These are phyloP conservation scores for Protaetia brevitarsis DNA, from an alignment of 1,140 invertebrate species.

Conservation along the genomic window DNA sequence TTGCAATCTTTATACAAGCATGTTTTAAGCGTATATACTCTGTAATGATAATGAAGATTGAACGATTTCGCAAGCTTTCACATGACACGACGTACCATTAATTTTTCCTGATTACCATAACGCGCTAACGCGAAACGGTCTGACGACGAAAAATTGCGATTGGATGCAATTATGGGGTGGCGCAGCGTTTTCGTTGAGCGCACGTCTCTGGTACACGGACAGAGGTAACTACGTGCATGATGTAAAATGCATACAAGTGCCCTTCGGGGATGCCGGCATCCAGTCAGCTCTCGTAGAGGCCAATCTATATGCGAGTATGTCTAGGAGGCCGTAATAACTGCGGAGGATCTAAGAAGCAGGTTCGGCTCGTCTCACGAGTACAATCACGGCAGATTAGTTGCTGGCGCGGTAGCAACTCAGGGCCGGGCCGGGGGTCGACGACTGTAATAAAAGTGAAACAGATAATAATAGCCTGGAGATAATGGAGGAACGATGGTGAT, in stretches of 20 bases:
- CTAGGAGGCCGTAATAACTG: constrained; percentile 32
- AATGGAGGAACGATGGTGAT: constrained; percentile 39
- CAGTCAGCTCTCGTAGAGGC: constrained; percentile 24
- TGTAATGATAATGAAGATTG: no score
- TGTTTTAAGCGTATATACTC: no score
- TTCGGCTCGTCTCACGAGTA: constrained; percentile 33
- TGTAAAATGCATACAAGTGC: constrained; percentile 32
- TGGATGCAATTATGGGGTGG: no score
- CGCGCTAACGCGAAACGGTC: no score
- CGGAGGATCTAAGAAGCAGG: constrained; percentile 25
- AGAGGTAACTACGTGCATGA: constrained; percentile 17
- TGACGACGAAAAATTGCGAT: no score
- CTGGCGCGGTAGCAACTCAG: constrained; percentile 30
- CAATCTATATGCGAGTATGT: constrained; percentile 34
- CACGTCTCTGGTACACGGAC: no score
- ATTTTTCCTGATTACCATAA: no score
- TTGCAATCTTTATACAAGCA: no score
- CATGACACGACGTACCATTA: no score
- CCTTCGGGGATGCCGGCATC: constrained; percentile 27
- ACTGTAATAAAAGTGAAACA: constrained; percentile 39
- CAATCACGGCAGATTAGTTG: constrained; percentile 40
- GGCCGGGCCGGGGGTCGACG: neutral
- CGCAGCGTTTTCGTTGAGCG: no score
- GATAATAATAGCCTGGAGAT: constrained; percentile 40
- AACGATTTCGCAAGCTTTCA: no score